Conservation (phyloP, 2,113 vertebrate species). For the Lathamus discolor region DNA sequence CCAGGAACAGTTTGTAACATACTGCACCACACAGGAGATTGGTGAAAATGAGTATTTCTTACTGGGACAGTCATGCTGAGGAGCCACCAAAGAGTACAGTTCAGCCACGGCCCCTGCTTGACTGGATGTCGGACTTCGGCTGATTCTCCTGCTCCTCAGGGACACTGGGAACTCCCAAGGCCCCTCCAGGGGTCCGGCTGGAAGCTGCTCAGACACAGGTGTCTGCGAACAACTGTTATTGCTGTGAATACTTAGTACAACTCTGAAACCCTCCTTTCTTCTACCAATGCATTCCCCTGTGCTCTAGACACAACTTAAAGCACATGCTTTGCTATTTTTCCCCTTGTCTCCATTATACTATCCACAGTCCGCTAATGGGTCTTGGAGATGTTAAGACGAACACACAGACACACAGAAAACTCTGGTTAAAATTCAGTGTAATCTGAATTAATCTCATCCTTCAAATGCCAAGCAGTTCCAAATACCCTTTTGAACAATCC, state of each 20-base stretch:
- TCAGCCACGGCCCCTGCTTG: background rate
- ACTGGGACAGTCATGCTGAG: background rate
- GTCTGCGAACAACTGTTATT: background rate
- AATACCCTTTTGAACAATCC: background rate
- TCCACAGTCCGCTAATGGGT: background rate
- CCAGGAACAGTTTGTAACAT: background rate
- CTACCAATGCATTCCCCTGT: background rate
- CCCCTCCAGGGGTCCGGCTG: background rate
- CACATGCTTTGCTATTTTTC: background rate
- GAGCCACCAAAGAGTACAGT: background rate
- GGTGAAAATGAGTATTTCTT: background rate
- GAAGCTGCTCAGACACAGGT: background rate
- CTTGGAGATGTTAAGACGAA: background rate
- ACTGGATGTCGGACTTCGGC: background rate
- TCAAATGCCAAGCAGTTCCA: background rate
- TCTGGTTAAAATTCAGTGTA: background rate
- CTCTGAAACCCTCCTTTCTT: background rate
- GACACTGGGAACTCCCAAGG: background rate
- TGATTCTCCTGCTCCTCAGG: background rate
- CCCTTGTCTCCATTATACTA: background rate
- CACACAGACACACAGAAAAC: background rate
- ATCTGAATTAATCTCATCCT: background rate
- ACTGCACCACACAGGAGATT: fast-evolving
- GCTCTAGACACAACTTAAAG: background rate
- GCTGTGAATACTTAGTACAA: background rate